A percentile compares a stretch with the other conserved stretches of the same genome.
Evolutionary conservation across 1,140 invertebrate genomes (phyloP).

Genomic region (Trichoplusia ni): DNA sequence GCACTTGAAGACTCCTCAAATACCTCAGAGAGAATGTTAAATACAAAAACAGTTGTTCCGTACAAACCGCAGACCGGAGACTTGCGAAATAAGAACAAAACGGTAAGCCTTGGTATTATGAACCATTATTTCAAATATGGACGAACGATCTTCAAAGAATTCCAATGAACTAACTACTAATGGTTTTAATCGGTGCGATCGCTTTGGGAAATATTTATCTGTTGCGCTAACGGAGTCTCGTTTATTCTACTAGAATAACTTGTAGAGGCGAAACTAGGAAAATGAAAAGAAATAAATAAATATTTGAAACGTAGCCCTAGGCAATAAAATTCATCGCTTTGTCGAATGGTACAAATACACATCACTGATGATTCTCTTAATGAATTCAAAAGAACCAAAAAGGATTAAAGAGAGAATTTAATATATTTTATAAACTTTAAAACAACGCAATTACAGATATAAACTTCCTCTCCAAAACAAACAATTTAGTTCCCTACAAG

Average conservation of each 20-base stretch:
- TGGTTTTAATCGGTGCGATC: not conserved
- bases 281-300: too few species aligned
- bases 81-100: slow-evolving; percentile 3
- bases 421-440: too few species aligned
- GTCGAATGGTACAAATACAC: too few species aligned
- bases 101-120: not conserved
- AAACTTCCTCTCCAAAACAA: too few species aligned
- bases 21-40: not conserved
- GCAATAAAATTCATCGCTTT: too few species aligned
- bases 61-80: not conserved
- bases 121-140: slow-evolving; percentile 6
- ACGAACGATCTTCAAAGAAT: not conserved
- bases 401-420: too few species aligned
- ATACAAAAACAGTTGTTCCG: not conserved
- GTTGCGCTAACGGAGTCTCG: too few species aligned
- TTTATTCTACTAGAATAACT: too few species aligned
- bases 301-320: too few species aligned
- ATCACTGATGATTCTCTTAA: not conserved
- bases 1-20: not conserved
- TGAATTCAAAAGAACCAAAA: not conserved
- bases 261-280: too few species aligned
- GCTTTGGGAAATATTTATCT: too few species aligned
- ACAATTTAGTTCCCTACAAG: not conserved
- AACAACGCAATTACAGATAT: too few species aligned
- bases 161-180: not conserved